Base-by-base conservation (phyloP, 2,113 vertebrate genomes). In the Sminthopsis crassicaudata region DNA sequence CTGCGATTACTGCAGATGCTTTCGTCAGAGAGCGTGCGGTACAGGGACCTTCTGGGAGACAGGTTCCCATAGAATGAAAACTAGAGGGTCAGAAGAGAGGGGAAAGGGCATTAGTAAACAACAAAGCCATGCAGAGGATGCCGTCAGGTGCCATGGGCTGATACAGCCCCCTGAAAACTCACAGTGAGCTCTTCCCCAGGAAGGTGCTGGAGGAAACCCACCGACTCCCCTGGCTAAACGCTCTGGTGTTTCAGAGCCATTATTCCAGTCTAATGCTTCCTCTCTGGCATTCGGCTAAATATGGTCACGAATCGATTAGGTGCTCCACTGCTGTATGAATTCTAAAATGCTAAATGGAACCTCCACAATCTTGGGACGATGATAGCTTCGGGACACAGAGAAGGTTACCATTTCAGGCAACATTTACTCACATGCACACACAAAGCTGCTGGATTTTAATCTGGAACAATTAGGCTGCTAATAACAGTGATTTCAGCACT, bases 1-100 rank as follows among this genome's bases (percentile, higher is more conserved):
- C 99, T 99, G 10, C 99, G 98, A 93, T 99, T 99, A 97, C 99
- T 99, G 96, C 99, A 99, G 94, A 99, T 98, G 52, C 99, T 99
- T 96, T 99, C 99, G 10, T 99, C 99, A 0, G 99, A 99, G 8
- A 99, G 98, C 0, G 99, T 99, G 94, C 99, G 99, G 97, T 99
- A 99, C 2, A 99, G 98, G 0, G 99, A 99, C 94, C 99, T 99
- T 92, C 99, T 98, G 0, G 99, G 99, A 42, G 99, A 99, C 95
- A 99, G 96, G 97, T 98, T 99, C 90, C 99, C 99, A 9, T 98
- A 98, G 67, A 98, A 98, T 0, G 99, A 99, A 92, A 99, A 99
- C 99, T 99, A 94, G 89, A 96, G 50, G 96, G 30, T 23, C 90
- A 95, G 48, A 96, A 96, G 1, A 53, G 14, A 91, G 0, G 10